A percentile compares a stretch with the other conserved stretches of the same genome.
Evolutionary conservation across 2,888 invertebrate genomes (phyloP).

Genomic region (Salpingus planirostris): DNA sequence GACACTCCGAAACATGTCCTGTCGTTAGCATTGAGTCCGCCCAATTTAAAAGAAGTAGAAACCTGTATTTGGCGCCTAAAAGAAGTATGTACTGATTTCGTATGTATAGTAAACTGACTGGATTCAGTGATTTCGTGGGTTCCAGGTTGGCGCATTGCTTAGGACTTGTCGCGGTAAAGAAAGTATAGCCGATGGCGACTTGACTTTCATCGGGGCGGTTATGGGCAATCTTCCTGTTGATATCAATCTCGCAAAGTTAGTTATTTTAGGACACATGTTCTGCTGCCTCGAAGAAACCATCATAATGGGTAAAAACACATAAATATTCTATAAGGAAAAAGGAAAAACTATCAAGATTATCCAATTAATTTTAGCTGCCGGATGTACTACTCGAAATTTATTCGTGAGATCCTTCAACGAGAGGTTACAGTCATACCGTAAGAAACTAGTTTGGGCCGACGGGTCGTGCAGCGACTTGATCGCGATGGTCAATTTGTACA

Average conservation of each 20-base stretch:
- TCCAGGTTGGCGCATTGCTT: constrained; percentile 57
- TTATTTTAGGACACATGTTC: constrained; percentile 78
- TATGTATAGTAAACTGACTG: too few species aligned
- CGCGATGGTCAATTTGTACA: constrained; percentile 71
- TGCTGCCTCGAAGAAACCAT: constrained; percentile 76
- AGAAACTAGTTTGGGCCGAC: constrained; percentile 73
- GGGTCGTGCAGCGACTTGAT: constrained; percentile 79
- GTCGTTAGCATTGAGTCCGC: constrained; percentile 79
- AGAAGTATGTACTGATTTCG: too few species aligned
- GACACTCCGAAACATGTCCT: constrained; percentile 67
- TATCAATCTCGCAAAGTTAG: constrained; percentile 70
- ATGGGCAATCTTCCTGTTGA: constrained; percentile 79
- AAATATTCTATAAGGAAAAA: constrained; percentile 1
- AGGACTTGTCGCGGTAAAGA: constrained; percentile 43
- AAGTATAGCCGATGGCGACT: constrained; percentile 60
- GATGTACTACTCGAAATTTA: constrained; percentile 70
- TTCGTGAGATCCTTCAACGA: constrained; percentile 67
- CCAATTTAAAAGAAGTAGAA: constrained; percentile 71
- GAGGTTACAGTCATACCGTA: constrained; percentile 60
- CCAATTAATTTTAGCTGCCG: constrained; percentile 54
- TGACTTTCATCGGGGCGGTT: constrained; percentile 77
- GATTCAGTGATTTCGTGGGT: too few species aligned
- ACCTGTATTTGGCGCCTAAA: constrained; percentile 77
- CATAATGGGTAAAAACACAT: constrained; percentile 56
- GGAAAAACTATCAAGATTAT: too few species aligned